A percentile compares a stretch with the other conserved stretches of the same genome.
Evolutionary conservation across 2,113 vertebrate genomes (phyloP).

Genomic region (Archilochus colubris): DNA sequence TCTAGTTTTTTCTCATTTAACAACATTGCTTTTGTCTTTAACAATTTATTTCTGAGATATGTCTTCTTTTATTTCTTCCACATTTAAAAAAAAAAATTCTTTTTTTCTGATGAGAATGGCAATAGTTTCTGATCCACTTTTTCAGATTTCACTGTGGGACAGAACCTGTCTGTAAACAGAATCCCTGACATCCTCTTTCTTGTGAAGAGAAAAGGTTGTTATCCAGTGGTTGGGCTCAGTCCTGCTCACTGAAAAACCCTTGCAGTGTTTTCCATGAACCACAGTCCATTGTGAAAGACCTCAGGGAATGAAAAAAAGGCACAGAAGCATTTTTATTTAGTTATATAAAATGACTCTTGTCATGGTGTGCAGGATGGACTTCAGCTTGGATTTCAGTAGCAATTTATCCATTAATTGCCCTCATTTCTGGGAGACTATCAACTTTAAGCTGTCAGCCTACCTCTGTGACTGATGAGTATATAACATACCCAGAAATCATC

Average conservation of each 20-base stretch:
- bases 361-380: background rate
- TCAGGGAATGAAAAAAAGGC: background rate
- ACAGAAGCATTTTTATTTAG: background rate
- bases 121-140: background rate
- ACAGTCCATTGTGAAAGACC: background rate
- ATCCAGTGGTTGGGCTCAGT: background rate
- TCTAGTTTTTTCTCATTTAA: slow-evolving; percentile 62
- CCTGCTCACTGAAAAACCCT: background rate
- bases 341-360: background rate
- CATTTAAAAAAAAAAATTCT: background rate
- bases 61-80: background rate
- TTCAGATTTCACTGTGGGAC: slow-evolving; percentile 5
- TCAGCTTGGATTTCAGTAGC: background rate
- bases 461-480: background rate
- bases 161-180: background rate
- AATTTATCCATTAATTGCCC: background rate
- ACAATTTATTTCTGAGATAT: slow-evolving; percentile 49
- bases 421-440: background rate
- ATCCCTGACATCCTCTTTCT: background rate
- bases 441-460: background rate
- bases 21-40: slow-evolving; percentile 55
- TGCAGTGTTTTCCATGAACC: background rate
- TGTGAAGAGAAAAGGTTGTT: background rate
- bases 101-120: background rate
- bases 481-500: background rate